Base-by-base conservation (phyloP, 1,140 invertebrate genomes). In the Whitmania pigra region DNA sequence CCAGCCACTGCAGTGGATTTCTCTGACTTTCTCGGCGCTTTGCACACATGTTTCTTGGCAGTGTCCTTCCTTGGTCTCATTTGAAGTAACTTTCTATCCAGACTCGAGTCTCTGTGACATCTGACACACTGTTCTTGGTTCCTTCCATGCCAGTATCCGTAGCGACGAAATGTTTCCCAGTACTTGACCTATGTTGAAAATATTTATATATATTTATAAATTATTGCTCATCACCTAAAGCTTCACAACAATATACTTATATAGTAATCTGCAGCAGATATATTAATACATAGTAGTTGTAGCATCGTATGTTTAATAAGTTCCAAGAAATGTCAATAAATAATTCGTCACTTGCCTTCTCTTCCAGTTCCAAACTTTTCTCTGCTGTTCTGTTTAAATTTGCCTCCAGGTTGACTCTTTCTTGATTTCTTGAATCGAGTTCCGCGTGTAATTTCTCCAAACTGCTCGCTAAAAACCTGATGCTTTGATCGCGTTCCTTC, bases 401-500 rank as follows among this genome's bases (percentile, higher is more conserved):
- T 63, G 22, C 22, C 29, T 63, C 29, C 57, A 63, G 11, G 11
- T 63, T 63, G 22, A 25, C 57, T 31, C 22, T 63, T 63, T 63
- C 57, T 63, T 63, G 22, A 22, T 63, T 63, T 63, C 57, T 63
- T 63, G 22, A 22, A 63, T 63, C 29, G 40, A 54, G 53, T 22
- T 70, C 49, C n/a, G 20, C 53, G 18, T 70, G 43, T 49, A 49
- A 43, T 40, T 70, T 70, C 49, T 70, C 69, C 31, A 70, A 53
- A 31, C 69, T 53, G 36, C 31, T 27, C 40, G 69, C 69, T 49
- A 70, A 49, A 49, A 53, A 70, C n/a, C 69, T 36, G 43, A 70
- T 70, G 69, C 53, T 70, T 25, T 54, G 69, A 53, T 70, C 69
- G 1, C 69, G 5, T 20, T 70, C 69, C 53, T 70, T 49, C 17